Evolutionary conservation across 2,888 invertebrate genomes (phyloP), one percentile per base, ranked within the genome.

Genomic region (Melanchra persicariae): DNA sequence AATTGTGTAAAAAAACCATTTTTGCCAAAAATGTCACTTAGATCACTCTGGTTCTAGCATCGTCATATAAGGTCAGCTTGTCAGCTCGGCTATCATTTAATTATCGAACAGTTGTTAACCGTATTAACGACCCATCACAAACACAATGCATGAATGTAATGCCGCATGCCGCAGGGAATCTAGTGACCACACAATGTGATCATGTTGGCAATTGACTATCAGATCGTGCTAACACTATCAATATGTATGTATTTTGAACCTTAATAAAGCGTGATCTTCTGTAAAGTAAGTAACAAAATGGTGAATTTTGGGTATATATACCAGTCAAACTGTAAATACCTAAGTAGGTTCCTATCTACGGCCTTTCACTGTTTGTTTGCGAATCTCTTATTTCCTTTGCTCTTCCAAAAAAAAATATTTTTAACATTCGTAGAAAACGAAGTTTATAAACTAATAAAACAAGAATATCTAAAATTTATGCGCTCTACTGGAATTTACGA

Each of bases 391-490:
- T 4, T 15, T 15, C 40, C 5, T 3, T 4, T 15, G 10, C 3
- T 40, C 15, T 15, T 40, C 15, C 15, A 15, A 15, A 15, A 17
- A 3, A 40, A 15, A 5, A 15, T 8, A 45, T 45, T 45, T 8
- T 45, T 8, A 45, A 49, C 0, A 45, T 69, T 54, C 45, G 19
- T 26, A 40, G 22, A 55, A 61, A 71, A 64, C 15, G 40, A 49
- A 65, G 49, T 55, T 77, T 19, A 3, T 40, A 64, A n/a, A 64
- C 54, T 59, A n/a, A n/a, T n/a, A n/a, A n/a, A n/a, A 47, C 37
- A 40, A 74, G 63, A 78, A 79, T 40, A 40, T 40, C 15, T 49
- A 69, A 30, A 59, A 59, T 34, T 73, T 45, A 69, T 45, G 37
- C 8, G 58, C 12, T 30, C 63, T 30, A 30, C 37, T 59, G 19